Base-by-base conservation (phyloP, 92 coral and sea anemone genomes). In the Epizoanthus scotinus region DNA sequence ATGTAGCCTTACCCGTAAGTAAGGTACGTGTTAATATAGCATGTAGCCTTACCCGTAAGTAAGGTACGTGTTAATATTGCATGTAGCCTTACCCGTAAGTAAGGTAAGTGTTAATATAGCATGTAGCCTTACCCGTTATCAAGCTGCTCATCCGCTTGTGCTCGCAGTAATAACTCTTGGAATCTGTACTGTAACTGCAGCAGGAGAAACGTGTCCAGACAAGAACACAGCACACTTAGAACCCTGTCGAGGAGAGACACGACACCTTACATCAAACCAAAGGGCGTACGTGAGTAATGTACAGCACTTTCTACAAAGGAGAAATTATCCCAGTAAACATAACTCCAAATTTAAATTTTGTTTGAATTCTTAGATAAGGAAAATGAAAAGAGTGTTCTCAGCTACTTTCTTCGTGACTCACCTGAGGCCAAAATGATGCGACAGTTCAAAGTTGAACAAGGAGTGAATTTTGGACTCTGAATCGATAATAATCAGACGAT, bases 361-460 rank as follows among this genome's bases (percentile, higher is more conserved):
- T 44, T 9, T 61, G 67, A 8, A 8, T 21, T 21, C 14, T 21
- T 2, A 61, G 19, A 5, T 21, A 61, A 0, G 8, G 13, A 21
- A 21, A 61, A 8, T 21, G 29, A 21, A 27, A 13, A 61, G 29
- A 21, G 13, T 61, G 66, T 14, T 61, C 25, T 61, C 66, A 61
- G 77, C 25, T 10, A 18, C 31, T 9, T n/a, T 9, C n/a, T 21
- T 14, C 20, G 10, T 14, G 8, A 40, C 87, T 50, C 53, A 96
- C 99, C 99, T 87, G 38, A 96, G 89, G 7, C 99, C 99, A 67
- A 93, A 96, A 82, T 94, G 93, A 77, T 96, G 98, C 44, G 99
- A 87, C 86, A 91, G 92, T 79, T 96, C 99, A 52, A 94, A 96
- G 84, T 94, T 96, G 25, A 96, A 86, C 71, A 96, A 86, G 44